Evolutionary conservation across 2,888 invertebrate species (phyloP), one percentile per base, ranked within the genome.

Genomic region (Lithophane ornitopus): DNA sequence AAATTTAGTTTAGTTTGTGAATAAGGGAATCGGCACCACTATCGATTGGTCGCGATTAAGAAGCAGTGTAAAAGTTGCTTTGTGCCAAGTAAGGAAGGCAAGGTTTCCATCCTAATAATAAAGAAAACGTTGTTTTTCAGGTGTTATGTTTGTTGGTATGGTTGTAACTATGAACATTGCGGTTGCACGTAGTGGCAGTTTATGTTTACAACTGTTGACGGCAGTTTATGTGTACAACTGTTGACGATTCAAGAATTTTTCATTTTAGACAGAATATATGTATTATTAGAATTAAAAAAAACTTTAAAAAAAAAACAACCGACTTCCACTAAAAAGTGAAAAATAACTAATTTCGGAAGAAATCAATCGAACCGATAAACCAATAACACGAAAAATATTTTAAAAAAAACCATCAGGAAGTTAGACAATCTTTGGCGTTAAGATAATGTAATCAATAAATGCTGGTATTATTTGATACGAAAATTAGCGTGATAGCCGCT

Each of bases 401-500:
- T 14, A 56, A 16, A 39, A 62, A 65, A 67, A 65, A 28, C 19
- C 54, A 58, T 28, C 65, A 65, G 80, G 84, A 71, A 79, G 69
- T 84, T 26, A 39, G 59, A 61, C 28, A 78, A 79, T 56, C 49
- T 78, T 78, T 14, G 34, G 28, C 46, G 22, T 62, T 54, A 66
- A 68, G 59, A 72, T 81, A 81, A 80, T 68, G 69, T 76, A 65
- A 76, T 78, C 85, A 70, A 62, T 73, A 76, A 63, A 49, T 71
- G 22, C 44, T 58, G 67, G 74, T 73, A 70, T 81, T 72, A 79
- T 61, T 74, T 71, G 77, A 80, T 85, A 81, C 41, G 70, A 12
- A 16, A 63, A 41, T 62, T 78, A 19, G 12, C 12, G 71, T 26
- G 83, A 76, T 76, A 76, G 66, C 34, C 22, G 39, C 9, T 56